These are phyloP conservation scores for Natrix natrix DNA, from an alignment of 2,797 vertebrate species.

Conservation along the genomic window DNA sequence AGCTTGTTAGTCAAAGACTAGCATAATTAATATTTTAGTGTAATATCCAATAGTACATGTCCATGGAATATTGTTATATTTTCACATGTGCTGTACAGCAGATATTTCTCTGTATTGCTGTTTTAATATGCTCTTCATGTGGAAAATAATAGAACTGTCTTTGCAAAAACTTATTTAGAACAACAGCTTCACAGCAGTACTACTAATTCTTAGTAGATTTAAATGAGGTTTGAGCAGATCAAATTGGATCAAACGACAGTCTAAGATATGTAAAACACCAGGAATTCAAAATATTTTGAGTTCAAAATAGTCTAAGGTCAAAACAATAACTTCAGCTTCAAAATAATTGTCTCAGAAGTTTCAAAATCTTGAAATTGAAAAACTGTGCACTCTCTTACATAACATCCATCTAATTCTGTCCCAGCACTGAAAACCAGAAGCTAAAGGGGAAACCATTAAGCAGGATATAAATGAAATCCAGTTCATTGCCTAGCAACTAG, in stretches of 20 bases:
- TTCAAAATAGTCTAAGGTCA: not conserved
- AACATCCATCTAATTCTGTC: not conserved
- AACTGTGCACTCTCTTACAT: not conserved
- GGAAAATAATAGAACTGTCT: not conserved
- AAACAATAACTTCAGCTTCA: not conserved
- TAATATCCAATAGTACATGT: not conserved
- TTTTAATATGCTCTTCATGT: fast-evolving
- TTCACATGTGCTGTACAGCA: not conserved
- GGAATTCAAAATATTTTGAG: not conserved
- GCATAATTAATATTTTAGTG: not conserved
- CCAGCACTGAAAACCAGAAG: not conserved
- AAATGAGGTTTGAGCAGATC: not conserved
- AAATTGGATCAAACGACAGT: not conserved
- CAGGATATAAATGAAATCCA: not conserved
- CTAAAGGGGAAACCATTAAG: not conserved
- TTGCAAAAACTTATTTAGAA: not conserved
- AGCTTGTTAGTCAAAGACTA: not conserved
- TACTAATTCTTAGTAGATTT: not conserved
- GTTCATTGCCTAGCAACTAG: not conserved
- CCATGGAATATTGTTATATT: not conserved
- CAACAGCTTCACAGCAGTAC: not conserved
- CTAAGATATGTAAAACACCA: not conserved
- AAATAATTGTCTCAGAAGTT: not conserved
- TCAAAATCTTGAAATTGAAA: not conserved
- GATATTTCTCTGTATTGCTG: not conserved